Base-by-base conservation (phyloP, 2,888 invertebrate species). In the Podotricha telesiphe region DNA sequence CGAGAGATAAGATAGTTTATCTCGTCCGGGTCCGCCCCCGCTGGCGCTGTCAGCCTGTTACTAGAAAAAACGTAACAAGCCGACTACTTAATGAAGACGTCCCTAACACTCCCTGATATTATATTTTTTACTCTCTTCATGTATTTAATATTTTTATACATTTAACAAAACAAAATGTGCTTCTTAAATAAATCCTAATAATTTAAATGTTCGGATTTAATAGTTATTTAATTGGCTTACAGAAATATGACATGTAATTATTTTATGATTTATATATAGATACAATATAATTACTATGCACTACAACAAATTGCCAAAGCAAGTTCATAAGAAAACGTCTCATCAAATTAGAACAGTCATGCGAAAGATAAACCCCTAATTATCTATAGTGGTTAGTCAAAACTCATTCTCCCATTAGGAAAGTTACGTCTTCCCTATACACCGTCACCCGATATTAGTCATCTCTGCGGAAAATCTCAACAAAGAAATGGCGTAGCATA, bases 1-100 rank as follows among this genome's bases (percentile, higher is more conserved):
- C 79, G 76, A 66, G 76, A 81, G 89, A 90, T 90, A 88, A 89
- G 86, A 88, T 87, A 88, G 82, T 82, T 83, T 88, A 89, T 89
- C 88, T 84, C 79, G 74, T 73, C 79, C 75, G 75, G 71, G 67
- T 70, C 80, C 83, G 78, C 83, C 83, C 83, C 81, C 78, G 75
- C 74, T 76, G 74, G 63, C 61, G 80, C 80, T 80, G 80, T 79
- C 79, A 79, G 76, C 76, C 77, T 71, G 77, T 75, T 74, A 73
- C 76, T 74, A 80, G 74, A 81, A 82, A 67, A 84, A 82, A 77
- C 56, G 45, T 65, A 68, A 69, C 71, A 72, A 65, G 71, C 67
- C 55, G 48, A 67, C 69, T 72, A 68, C 68, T 74, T 79, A 78
- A 80, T 79, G 77, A 78, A 76, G 72, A 73, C 74, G 76, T 78